Base-by-base conservation (phyloP, 2,113 vertebrate species). In the Argyrosomus japonicus region DNA sequence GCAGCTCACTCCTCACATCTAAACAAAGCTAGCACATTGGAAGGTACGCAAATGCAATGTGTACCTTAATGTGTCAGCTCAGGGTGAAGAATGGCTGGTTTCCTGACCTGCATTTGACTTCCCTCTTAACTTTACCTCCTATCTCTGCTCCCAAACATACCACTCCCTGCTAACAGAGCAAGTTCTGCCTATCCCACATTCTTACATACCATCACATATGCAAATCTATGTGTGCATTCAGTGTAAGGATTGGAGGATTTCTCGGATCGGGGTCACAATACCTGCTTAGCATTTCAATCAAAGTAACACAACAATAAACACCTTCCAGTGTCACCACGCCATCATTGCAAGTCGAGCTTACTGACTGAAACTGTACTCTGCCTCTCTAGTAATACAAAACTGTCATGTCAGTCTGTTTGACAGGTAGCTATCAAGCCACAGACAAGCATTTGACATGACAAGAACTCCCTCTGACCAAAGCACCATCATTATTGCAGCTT, bases 91-190 rank as follows among this genome's bases (percentile, higher is more conserved):
- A 21, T 17, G 73, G 15, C 19, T 5, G 3, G 19, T 40, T 87
- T 82, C 61, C 65, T 47, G 56, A 12, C 54, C 18, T 10, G 21
- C 43, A 18, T 76, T 56, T 2, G 11, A 68, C 67, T 79, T 77
- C 6, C 58, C 69, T 27, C 17, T 36, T 50, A 48, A 1, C 68
- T 71, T 65, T 1, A 23, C 63, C 77, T 67, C 21, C 68, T 8
- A 48, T 71, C 71, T 62, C 67, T 21, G 10, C 57, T 75, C 57
- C 61, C 17, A 50, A 86, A 76, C 32, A 11, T 3, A 65, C 72
- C 79, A 54, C 76, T 61, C 82, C 73, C 82, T 1, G 36, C 65
- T 45, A 11, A 65, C 5, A 29, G n/a, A 64, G 64, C 40, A 45
- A 5, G n/a, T 36, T 21, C n/a, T 19, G 53, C 68, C 51, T 4